Percentiles rank a stretch among this genome's conserved stretches.
Evolutionary conservation across 1,140 invertebrate genomes (phyloP).

Genomic region (Platorchestia sp.): DNA sequence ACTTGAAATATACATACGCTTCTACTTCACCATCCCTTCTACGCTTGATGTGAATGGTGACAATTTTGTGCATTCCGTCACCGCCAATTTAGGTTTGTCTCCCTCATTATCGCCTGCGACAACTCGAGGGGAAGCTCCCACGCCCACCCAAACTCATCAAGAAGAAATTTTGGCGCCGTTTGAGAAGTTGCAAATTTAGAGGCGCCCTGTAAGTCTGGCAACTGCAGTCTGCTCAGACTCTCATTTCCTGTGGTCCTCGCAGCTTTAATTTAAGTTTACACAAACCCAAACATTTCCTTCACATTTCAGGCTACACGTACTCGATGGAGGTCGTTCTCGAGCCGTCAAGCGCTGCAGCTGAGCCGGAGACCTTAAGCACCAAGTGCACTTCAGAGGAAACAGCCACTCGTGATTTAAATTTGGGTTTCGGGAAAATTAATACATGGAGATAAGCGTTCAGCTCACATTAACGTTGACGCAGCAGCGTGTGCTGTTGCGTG

Average conservation of each 20-base stretch:
- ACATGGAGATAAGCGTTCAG: not conserved
- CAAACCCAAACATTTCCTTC: not conserved
- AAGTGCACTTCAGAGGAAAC: not conserved
- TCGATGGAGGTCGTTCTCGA: not conserved
- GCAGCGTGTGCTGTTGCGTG: no score
- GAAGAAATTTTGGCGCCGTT: constrained; percentile 4
- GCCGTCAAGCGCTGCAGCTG: not conserved
- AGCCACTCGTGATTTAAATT: not conserved
- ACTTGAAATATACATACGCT: no score
- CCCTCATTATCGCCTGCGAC: not conserved
- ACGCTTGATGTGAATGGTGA: not conserved
- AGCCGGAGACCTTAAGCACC: not conserved
- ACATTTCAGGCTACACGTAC: not conserved
- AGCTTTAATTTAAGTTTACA: constrained; percentile 15
- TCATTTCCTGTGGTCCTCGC: constrained; percentile 11
- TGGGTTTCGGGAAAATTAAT: not conserved
- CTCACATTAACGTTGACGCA: not conserved
- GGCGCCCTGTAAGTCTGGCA: not conserved
- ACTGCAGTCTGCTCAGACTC: not conserved
- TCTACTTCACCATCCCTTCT: no score
- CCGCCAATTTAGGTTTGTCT: not conserved
- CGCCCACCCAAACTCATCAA: constrained; percentile 5
- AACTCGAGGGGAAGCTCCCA: not conserved
- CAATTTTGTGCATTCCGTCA: not conserved
- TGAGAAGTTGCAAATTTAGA: constrained; percentile 32